Evolutionary conservation across 2,797 vertebrate species (phyloP), one percentile per base, ranked within the genome.

Genomic region (Syncerus caffer): DNA sequence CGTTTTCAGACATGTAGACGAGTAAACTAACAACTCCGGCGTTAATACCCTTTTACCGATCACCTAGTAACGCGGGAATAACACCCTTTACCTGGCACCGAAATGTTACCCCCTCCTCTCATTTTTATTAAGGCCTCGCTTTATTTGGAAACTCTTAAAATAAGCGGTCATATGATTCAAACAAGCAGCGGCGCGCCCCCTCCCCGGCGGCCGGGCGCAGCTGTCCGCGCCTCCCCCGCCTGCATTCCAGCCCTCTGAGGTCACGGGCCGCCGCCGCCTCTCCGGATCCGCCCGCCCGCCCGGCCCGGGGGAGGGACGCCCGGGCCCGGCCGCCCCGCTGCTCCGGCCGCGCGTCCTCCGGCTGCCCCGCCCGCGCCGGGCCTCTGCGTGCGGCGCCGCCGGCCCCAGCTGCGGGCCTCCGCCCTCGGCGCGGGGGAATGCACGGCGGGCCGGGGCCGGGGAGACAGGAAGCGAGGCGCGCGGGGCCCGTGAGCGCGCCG

Each of bases 171-270:
- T 96, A 98, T 91, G 98, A 98, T 98, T 98, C 89, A 96, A 98
- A 94, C 98, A 98, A 98, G 97, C 83, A 92, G 98, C 98, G 98
- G 98, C 98, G 98, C 98, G 97, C 96, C 98, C 98, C 98, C 98
- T 99, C 98, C 90, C 97, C 93, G 84, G 96, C 98, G 85, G 97
- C 97, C 98, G 98, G 89, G 98, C 95, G 98, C 99, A 99, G 98
- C 99, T 99, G 99, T 99, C 98, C 98, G 95, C 98, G 98, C 98
- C 98, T 98, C 99, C 98, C 98, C 97, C 97, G 93, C 96, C 85
- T 85, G 99, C 99, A 99, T 99, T 99, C 99, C 99, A 99, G 98
- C 99, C 98, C 99, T 98, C 99, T 99, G 99, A 99, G 99, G 99
- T 99, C 99, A 99, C 99, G 98, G 98, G 98, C 99, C 98, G 92